Evolutionary conservation across 2,113 vertebrate genomes (phyloP), one percentile per base, ranked within the genome.

Genomic region (Orthonyx spaldingii): DNA sequence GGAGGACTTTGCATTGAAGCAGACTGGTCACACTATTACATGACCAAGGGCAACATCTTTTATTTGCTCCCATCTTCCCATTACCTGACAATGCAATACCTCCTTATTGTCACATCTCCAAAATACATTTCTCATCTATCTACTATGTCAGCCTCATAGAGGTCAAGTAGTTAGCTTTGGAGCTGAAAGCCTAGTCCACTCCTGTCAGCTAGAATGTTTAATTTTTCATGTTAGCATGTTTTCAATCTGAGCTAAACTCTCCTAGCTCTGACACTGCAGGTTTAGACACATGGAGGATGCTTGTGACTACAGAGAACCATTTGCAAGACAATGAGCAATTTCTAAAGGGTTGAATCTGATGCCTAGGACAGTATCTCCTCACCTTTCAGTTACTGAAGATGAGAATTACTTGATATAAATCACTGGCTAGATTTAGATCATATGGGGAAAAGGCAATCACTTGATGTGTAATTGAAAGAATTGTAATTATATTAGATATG

Each of bases 211-310:
- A 52, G 22, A 87, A 63, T 9, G 4, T 24, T 12, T 44, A 4
- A 33, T 14, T 79, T 83, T 70, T 71, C 12, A 10, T 41, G 6
- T 27, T 56, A 44, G 1, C 2, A 10, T 39, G 5, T 79, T 83
- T 83, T 86, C 46, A 66, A 41, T 3, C 4, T 7, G 56, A 82
- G 10, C 3, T 65, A 35, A 89, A 81, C 19, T 61, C 6, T 70
- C 5, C 9, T 70, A 37, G 11, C 10, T 64, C 37, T 78, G 30
- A 44, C 50, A 20, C 8, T 61, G 19, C 16, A 60, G 39, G 13
- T 42, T 68, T 63, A 55, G 66, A 63, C 20, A 16, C 16, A 65
- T 0, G 0, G 14, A 69, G 9, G 14, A 61, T 52, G 24, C 7
- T 46, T 74, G 14, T 28, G 28, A 35, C 11, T 9, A 26, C 30